Evolutionary conservation across 2,113 vertebrate genomes (phyloP), one percentile per base, ranked within the genome.

Genomic region (Cryptotis parvus): DNA sequence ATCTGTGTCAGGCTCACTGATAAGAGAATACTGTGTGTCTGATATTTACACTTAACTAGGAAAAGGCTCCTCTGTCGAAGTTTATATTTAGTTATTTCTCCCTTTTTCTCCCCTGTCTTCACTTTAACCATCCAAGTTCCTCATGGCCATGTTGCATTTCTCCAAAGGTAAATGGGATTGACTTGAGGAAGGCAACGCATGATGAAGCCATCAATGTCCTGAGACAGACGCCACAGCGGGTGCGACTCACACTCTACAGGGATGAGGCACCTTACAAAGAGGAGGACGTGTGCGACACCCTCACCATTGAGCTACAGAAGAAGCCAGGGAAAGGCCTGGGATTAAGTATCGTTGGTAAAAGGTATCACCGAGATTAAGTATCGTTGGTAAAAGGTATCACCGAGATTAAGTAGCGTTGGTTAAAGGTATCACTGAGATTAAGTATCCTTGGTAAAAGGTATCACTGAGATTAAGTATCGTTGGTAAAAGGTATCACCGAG

Each of bases 131-230:
- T 4, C 41, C 41, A 3, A 4, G 0, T 35, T 87, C 63, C 37
- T 93, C 31, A 85, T 9, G 18, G 14, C n/a, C 61, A 29, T 66
- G 22, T 70, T 4, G 20, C 0, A 1, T 94, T 87, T 73, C 31
- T 39, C 27, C 91, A 4, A 94, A 99, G 99, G 99, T 99, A 84
- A 99, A 99, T 0, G 98, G 98, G 14, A 99, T 99, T 82, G 99
- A 99, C 97, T 97, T 99, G 93, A 98, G 99, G 33, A 98, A 97
- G 77, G 99, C 99, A 66, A 99, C 98, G 2, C 99, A 99, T 2
- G 99, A 99, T 89, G 99, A 99, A 96, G 99, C 99, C 9, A 99
- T 99, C 95, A 99, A 99, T 39, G 99, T 99, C 22, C 98, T 99
- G 84, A 98, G 99, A 63, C 99, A 99, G 94, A 99, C 99, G 0